Base-by-base conservation (phyloP, 2,888 invertebrate species). In the Calameuta pallipes region DNA sequence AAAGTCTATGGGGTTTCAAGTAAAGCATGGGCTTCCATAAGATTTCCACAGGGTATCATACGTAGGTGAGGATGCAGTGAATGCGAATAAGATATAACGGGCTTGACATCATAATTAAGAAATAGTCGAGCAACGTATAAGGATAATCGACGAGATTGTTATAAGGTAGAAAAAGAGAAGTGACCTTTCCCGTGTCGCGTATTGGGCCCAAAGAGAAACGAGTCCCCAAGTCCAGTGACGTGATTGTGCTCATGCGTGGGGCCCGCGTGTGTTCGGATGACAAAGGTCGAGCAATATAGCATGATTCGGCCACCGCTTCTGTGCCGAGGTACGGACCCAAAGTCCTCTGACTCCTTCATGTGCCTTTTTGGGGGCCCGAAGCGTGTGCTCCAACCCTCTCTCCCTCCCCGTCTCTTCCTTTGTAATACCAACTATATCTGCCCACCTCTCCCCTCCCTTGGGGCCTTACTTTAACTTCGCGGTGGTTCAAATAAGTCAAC, bases 401-500 rank as follows among this genome's bases (percentile, higher is more conserved):
- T 15, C 23, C 56, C 56, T 56, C 23, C 56, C 9, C 56, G 23
- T 23, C 56, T 23, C 56, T 56, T 15, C 56, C 56, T 56, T 56
- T 56, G 23, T 56, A 9, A 56, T 56, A 56, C 56, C 56, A 56
- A 56, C 56, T 56, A 56, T 56, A 56, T 56, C 56, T 23, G 9
- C 56, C 23, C 23, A 9, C 78, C 73, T 78, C 23, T 34, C 76
- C 79, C 37, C 75, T 80, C 81, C 75, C 75, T 80, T 76, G 69
- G 37, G 80, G 75, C 37, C 77, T 69, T 56, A 56, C 56, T 56
- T 56, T 56, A 56, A 56, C 56, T 56, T 78, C 80, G 81, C 79
- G 84, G 83, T 85, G 87, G 85, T 84, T 88, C 86, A 83, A 89
- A 90, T 90, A 89, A 90, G 89, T 90, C 89, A 89, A 86, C 86